phyloP scores from a whole-genome alignment of 2,113 vertebrate genomes.

The Eulemur macaco region DNA sequence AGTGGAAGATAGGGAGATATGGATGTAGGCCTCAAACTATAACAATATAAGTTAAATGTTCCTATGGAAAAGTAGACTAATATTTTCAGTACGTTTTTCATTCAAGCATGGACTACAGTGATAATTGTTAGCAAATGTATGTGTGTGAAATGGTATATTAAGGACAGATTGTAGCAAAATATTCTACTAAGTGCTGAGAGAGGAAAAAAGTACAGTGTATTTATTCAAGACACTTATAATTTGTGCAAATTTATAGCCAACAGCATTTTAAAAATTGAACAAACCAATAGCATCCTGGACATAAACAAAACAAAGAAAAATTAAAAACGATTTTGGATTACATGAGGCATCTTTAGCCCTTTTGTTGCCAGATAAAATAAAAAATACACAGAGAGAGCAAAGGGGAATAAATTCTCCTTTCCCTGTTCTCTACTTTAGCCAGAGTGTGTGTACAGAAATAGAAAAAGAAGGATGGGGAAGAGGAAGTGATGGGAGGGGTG shows the following conservation, averaged over 20 bases:
- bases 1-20: not conserved
- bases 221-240: not conserved
- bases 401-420: not conserved
- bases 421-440: rapidly evolving
- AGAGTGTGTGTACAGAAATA: not conserved
- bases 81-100: not conserved
- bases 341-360: not conserved
- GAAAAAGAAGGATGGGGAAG: not conserved
- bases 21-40: not conserved
- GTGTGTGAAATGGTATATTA: not conserved
- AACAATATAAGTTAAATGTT: not conserved
- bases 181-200: not conserved
- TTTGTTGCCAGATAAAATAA: not conserved
- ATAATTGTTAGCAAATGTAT: not conserved
- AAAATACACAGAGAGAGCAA: not conserved
- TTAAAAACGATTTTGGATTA: not conserved
- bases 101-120: not conserved
- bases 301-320: not conserved
- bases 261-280: not conserved
- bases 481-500: too few species aligned
- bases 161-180: not conserved
- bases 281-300: not conserved
- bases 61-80: not conserved
- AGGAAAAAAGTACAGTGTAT: not conserved
- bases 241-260: not conserved